phyloP scores from a whole-genome alignment of 2,888 invertebrate genomes.

The Lochmaea capreae region DNA sequence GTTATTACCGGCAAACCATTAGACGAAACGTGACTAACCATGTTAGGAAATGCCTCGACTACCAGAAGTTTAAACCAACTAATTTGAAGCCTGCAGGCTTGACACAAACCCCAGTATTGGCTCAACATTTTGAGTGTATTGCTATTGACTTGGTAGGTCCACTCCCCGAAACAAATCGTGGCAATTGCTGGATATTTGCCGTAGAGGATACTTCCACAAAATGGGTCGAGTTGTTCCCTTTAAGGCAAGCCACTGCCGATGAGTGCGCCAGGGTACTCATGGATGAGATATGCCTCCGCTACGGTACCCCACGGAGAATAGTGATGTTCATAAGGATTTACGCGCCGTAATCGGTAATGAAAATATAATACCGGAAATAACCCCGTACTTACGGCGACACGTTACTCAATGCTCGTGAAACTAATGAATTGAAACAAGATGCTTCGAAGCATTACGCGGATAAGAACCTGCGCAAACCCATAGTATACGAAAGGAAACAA shows the following conservation, averaged over 20 bases:
- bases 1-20: conserved; percentile 53
- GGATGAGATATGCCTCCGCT: conserved; percentile 53
- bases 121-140: conserved; percentile 49
- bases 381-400: too few relatives aligned
- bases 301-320: conserved; percentile 56
- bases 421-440: conserved; percentile 33
- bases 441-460: too few relatives aligned
- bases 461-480: conserved; percentile 53
- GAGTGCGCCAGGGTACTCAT: conserved; percentile 48
- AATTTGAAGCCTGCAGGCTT: conserved; percentile 54
- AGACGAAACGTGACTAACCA: conserved; percentile 43
- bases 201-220: conserved; percentile 53
- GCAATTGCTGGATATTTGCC: conserved; percentile 47
- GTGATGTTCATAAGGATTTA: too few relatives aligned
- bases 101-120: conserved; percentile 48
- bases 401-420: conserved; percentile 29
- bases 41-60: conserved; percentile 49
- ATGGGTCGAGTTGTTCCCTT: conserved; percentile 51
- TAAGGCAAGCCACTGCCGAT: conserved; percentile 36
- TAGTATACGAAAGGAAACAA: not conserved
- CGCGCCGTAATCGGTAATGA: too few relatives aligned
- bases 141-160: conserved; percentile 54
- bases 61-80: conserved; percentile 50
- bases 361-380: too few relatives aligned
- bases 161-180: conserved; percentile 44